Evolutionary conservation across 2,113 vertebrate species (phyloP), one percentile per base, ranked within the genome.

Genomic region (Syngnathus typhle): DNA sequence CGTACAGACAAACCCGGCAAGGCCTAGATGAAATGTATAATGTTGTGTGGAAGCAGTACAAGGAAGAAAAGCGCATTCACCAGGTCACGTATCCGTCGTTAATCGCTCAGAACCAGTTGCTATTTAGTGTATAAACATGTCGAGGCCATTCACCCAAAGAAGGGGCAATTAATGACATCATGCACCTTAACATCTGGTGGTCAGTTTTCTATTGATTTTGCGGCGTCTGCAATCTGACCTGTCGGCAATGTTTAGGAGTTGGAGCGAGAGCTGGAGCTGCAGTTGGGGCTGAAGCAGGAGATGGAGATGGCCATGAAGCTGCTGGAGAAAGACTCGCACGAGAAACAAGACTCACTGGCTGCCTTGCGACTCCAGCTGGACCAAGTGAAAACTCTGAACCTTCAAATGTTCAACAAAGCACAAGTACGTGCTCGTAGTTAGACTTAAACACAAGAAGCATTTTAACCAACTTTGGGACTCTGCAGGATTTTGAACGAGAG

Each of bases 251-350:
- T 39, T 44, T 43, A 99, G 96, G 96, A 98, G 87, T 80, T 98
- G 79, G 95, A 98, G 73, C 95, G 92, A 64, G 96, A 98, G 84
- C 60, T 99, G 83, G 93, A 98, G 76, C 87, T 99, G 64, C 97
- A 99, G 81, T 90, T 94, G 65, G 93, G 93, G 27, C 89, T 99
- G 88, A 99, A 98, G 90, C 93, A 94, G 18, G 97, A 99, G 88
- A 98, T 99, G 92, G 97, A 99, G 85, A 94, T 97, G 70, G 96
- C 97, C 71, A 98, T 99, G 97, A 98, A 94, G 79, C 88, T 98
- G 27, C 88, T 99, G 65, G 97, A 98, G 84, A 99, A 98, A 83
- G 96, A 98, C 87, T 96, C 94, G 1, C 94, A 98, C 0, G 96
- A 99, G 76, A 99, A 99, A 64, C 95, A 98, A 73, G 97, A 99